Evolutionary conservation across 2,888 invertebrate genomes (phyloP).

Genomic region (Amiota mariae): DNA sequence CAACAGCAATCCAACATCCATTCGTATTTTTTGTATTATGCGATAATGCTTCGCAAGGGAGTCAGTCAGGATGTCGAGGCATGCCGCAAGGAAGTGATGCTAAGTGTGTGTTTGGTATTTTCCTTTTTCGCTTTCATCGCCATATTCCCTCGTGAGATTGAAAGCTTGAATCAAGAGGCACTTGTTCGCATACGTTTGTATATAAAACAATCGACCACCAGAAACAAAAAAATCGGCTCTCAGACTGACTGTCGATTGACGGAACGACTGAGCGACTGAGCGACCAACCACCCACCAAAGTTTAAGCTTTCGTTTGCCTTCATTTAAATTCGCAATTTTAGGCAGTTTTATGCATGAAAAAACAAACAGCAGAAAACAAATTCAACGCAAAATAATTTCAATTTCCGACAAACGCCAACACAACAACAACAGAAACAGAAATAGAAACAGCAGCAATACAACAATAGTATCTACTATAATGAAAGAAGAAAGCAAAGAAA

Average conservation of each 20-base stretch:
- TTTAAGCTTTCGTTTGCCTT: constrained; percentile 45
- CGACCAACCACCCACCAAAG: too few relatives aligned
- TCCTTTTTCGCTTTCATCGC: constrained; percentile 11
- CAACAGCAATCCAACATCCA: constrained; percentile 56
- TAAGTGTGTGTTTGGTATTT: constrained; percentile 5
- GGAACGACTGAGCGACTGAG: too few relatives aligned
- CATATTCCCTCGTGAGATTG: not conserved
- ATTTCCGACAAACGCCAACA: constrained; percentile 46
- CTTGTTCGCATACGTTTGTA: too few relatives aligned
- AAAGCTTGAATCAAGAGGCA: constrained; percentile 1
- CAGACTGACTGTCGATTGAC: too few relatives aligned
- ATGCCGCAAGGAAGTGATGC: constrained; percentile 16
- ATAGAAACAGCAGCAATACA: not conserved
- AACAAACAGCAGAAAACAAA: constrained; percentile 52
- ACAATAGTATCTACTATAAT: not conserved
- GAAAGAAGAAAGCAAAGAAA: not conserved
- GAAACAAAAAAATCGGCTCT: too few relatives aligned
- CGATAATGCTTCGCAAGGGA: constrained; percentile 53
- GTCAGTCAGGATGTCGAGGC: constrained; percentile 33
- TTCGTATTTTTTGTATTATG: constrained; percentile 66
- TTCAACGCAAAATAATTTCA: constrained; percentile 61
- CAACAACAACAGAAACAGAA: constrained; percentile 8
- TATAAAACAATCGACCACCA: too few relatives aligned
- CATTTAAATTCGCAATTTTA: constrained; percentile 64
- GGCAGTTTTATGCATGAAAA: constrained; percentile 60